A percentile compares a stretch with the other conserved stretches of the same genome.
These are phyloP conservation scores for Diadumene lineata DNA, from an alignment of 92 coral and sea anemone species.

Conservation along the genomic window DNA sequence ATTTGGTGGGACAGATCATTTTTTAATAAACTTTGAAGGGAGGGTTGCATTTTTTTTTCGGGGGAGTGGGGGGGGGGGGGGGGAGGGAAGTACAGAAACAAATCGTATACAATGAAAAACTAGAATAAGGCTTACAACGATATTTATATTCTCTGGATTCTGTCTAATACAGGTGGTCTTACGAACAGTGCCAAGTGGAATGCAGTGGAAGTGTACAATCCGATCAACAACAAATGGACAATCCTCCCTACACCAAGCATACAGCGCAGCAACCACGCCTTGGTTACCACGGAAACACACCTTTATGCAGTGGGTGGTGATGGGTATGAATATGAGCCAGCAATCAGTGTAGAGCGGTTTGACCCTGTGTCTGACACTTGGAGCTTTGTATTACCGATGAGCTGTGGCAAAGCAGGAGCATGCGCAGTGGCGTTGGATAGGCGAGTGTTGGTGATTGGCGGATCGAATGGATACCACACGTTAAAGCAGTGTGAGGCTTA, in stretches of 20 bases:
- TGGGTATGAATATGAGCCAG: constrained; percentile 80
- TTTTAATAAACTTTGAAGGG: no score
- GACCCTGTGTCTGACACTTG: constrained; percentile 76
- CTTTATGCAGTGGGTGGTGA: constrained; percentile 85
- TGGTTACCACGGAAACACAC: constrained; percentile 70
- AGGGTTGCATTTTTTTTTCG: no score
- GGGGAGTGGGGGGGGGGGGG: no score
- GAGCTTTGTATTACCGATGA: constrained; percentile 84
- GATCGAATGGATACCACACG: constrained; percentile 71
- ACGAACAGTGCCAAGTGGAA: constrained; percentile 69
- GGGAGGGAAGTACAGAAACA: no score
- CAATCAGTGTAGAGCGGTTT: constrained; percentile 82
- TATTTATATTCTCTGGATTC: no score
- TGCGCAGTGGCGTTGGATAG: constrained; percentile 69
- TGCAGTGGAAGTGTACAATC: constrained; percentile 81
- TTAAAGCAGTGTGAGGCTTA: constrained; percentile 71
- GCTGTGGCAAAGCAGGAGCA: constrained; percentile 77
- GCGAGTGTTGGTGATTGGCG: constrained; percentile 70
- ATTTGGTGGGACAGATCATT: no score
- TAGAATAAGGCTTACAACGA: no score
- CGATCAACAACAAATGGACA: constrained; percentile 72
- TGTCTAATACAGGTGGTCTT: constrained; percentile 88
- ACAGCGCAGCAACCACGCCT: constrained; percentile 59
- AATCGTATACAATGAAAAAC: no score
- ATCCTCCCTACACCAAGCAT: constrained; percentile 57